phyloP scores from a whole-genome alignment of 1,140 invertebrate genomes.

The Zaprionus gabonicus region DNA sequence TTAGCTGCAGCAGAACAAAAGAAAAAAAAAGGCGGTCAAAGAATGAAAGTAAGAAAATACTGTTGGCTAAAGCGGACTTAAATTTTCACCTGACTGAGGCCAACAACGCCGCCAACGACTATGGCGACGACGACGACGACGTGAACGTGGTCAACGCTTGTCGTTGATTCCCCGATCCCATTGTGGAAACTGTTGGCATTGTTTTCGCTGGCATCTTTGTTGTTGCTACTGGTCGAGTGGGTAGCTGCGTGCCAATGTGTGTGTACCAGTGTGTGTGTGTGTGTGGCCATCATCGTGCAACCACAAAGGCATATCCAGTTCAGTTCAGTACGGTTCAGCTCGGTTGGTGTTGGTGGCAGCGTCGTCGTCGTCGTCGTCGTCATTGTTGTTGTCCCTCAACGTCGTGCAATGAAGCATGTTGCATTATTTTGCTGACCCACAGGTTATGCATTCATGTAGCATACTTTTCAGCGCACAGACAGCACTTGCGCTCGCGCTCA shows the following conservation, averaged over 20 bases:
- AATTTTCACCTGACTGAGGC: slow-evolving; percentile 46
- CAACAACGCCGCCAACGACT: slow-evolving; percentile 1
- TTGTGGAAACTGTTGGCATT: slow-evolving; percentile 45
- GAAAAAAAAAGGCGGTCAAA: background rate
- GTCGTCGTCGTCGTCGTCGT: background rate
- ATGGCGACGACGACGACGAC: background rate
- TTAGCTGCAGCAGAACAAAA: slow-evolving; percentile 17
- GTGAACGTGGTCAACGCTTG: slow-evolving; percentile 35
- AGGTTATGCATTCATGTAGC: slow-evolving; percentile 64
- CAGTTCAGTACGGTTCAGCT: slow-evolving; percentile 9
- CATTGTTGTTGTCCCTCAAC: slow-evolving; percentile 7
- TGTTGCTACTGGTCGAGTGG: slow-evolving; percentile 38
- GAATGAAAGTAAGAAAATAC: slow-evolving; percentile 8
- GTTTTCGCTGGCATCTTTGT: slow-evolving; percentile 23
- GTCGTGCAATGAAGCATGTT: slow-evolving; percentile 50
- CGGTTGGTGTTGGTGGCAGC: background rate
- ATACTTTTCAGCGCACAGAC: slow-evolving; percentile 45
- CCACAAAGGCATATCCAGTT: slow-evolving; percentile 47
- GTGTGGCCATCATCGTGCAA: slow-evolving; percentile 48
- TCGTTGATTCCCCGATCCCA: slow-evolving; percentile 40
- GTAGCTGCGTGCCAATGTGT: slow-evolving; percentile 4
- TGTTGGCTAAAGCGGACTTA: slow-evolving; percentile 22
- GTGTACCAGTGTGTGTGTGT: slow-evolving; percentile 25
- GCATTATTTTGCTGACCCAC: slow-evolving; percentile 52
- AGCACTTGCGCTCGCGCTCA: no score